Conservation (phyloP, 2,888 invertebrate species). For the Antheraea assamensis region DNA sequence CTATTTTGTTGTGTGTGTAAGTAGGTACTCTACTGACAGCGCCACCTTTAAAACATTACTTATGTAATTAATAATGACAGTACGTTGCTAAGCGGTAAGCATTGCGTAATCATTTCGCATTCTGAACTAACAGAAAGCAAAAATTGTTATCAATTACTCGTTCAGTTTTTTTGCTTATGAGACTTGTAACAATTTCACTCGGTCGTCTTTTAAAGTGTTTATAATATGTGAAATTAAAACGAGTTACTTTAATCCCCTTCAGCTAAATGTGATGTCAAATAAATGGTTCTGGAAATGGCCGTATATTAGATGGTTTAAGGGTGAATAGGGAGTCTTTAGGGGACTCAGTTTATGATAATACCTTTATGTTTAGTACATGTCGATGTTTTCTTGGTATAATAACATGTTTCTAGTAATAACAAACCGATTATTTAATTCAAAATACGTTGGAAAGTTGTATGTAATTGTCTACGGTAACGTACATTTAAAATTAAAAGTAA, state of each 20-base stretch:
- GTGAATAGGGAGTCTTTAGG: constrained; percentile 16
- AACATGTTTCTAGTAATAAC: neutral
- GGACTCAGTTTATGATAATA: constrained; percentile 17
- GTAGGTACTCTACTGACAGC: too few relatives aligned
- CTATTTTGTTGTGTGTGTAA: too few relatives aligned
- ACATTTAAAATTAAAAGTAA: neutral
- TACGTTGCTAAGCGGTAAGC: too few relatives aligned
- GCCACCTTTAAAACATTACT: too few relatives aligned
- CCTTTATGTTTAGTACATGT: constrained; percentile 4
- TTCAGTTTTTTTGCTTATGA: neutral
- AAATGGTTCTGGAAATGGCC: constrained; percentile 46
- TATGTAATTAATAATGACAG: too few relatives aligned
- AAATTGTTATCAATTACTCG: too few relatives aligned
- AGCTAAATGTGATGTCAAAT: constrained; percentile 50
- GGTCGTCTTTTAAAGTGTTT: neutral
- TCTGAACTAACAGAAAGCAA: too few relatives aligned
- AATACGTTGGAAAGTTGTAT: neutral
- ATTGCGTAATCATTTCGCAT: too few relatives aligned
- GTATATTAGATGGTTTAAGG: constrained; percentile 31
- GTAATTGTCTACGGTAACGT: neutral
- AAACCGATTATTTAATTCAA: neutral
- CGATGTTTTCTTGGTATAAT: neutral
- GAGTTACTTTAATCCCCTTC: constrained; percentile 40
- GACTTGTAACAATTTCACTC: too few relatives aligned
- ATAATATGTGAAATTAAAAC: neutral